phyloP scores from a whole-genome alignment of 2,113 vertebrate species.

The Micronisus gabar region DNA sequence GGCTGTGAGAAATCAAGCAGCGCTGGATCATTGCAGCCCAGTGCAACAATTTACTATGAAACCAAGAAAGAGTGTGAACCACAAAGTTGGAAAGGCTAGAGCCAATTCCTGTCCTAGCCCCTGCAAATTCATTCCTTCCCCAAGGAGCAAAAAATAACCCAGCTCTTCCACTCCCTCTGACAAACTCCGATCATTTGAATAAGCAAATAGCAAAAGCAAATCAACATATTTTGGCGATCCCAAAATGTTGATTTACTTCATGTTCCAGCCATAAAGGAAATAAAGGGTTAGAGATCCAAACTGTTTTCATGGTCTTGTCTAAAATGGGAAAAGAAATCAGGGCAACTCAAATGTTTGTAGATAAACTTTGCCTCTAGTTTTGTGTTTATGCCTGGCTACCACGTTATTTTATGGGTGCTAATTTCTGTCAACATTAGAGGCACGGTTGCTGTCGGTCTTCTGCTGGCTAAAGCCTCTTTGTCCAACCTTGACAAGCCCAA shows the following conservation, averaged over 20 bases:
- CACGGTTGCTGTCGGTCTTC: background rate
- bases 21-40: background rate
- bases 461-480: background rate
- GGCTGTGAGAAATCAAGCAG: background rate
- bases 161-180: background rate
- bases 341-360: background rate
- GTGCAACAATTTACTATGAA: background rate
- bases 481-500: background rate
- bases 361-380: background rate
- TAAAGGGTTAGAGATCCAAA: constrained; percentile 19
- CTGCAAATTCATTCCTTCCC: background rate
- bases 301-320: constrained; percentile 1
- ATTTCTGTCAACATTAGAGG: background rate
- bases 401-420: background rate
- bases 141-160: background rate
- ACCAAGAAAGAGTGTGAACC: background rate
- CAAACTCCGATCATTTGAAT: constrained; percentile 11
- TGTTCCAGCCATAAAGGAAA: constrained; percentile 21
- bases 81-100: background rate
- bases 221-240: constrained; percentile 36
- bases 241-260: constrained; percentile 11
- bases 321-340: constrained; percentile 41
- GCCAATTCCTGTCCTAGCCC: background rate
- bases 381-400: background rate
- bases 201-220: constrained; percentile 36